Evolutionary conservation across 2,888 invertebrate genomes (phyloP).

Genomic region (Thelaira solivaga): DNA sequence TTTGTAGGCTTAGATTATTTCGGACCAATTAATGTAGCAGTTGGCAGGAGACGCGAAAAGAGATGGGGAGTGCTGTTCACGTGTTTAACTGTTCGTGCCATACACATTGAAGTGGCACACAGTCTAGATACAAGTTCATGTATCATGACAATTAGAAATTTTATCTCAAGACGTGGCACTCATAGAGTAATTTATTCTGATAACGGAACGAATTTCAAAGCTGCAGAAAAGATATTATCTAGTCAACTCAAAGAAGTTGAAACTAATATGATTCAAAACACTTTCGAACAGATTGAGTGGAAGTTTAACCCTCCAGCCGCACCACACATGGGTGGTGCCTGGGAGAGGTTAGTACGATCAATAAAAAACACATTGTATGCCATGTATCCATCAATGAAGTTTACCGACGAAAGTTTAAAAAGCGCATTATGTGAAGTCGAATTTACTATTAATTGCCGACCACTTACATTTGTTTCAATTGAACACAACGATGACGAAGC

Average conservation of each 20-base stretch:
- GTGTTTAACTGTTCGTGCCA: constrained; percentile 50
- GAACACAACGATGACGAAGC: constrained; percentile 56
- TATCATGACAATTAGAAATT: constrained; percentile 52
- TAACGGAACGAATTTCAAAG: constrained; percentile 16
- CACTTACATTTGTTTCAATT: constrained; percentile 57
- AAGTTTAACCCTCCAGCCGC: constrained; percentile 53
- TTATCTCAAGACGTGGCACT: constrained; percentile 47
- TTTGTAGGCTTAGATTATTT: constrained; percentile 5
- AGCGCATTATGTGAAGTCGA: constrained; percentile 52
- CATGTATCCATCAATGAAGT: constrained; percentile 36
- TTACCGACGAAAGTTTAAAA: constrained; percentile 56
- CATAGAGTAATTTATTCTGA: constrained; percentile 52
- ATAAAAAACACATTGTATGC: constrained; percentile 37
- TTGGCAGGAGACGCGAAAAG: constrained; percentile 51
- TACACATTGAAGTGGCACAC: constrained; percentile 57
- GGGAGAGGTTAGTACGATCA: constrained; percentile 56
- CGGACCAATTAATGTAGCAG: constrained; percentile 36
- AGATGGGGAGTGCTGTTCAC: constrained; percentile 54
- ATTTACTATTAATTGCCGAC: constrained; percentile 54
- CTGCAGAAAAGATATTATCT: not conserved
- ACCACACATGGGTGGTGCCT: constrained; percentile 56
- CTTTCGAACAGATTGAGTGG: constrained; percentile 37
- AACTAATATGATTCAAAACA: constrained; percentile 2
- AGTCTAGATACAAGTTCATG: constrained; percentile 57
- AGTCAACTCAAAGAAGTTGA: constrained; percentile 28